Percentiles rank a stretch among this genome's conserved stretches.
phyloP scores from a whole-genome alignment of 2,113 vertebrate genomes.

The Anas platyrhynchos region DNA sequence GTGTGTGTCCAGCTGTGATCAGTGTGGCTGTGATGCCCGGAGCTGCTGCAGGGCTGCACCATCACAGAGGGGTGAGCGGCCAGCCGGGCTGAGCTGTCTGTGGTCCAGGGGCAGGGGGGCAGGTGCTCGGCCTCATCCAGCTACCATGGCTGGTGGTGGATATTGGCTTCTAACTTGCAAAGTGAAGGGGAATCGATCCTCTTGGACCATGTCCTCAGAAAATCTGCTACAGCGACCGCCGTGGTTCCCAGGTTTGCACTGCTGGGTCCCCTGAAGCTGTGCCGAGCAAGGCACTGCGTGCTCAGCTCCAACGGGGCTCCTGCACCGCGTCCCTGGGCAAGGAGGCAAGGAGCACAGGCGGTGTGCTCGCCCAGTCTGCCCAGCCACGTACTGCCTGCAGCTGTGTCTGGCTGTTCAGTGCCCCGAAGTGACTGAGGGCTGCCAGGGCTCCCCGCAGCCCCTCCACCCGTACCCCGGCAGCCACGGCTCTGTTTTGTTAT shows the following conservation, averaged over 20 bases:
- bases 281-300: neutral
- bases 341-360: neutral
- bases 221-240: neutral
- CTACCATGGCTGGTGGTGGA: neutral
- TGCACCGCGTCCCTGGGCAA: neutral
- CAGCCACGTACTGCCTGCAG: neutral
- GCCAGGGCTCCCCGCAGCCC: neutral
- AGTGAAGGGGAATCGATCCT: neutral
- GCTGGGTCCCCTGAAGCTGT: neutral
- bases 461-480: neutral
- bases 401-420: neutral
- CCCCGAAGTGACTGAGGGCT: neutral
- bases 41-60: neutral
- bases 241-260: neutral
- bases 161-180: neutral
- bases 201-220: neutral
- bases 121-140: neutral
- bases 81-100: neutral
- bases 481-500: neutral
- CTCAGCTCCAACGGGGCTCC: neutral
- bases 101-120: neutral
- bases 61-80: neutral
- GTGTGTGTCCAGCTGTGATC: rapidly evolving
- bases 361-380: neutral
- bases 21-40: neutral